A percentile compares a stretch with the other conserved stretches of the same genome.
These are phyloP conservation scores for Bradypodion ventrale DNA, from an alignment of 2,797 vertebrate species.

Conservation along the genomic window DNA sequence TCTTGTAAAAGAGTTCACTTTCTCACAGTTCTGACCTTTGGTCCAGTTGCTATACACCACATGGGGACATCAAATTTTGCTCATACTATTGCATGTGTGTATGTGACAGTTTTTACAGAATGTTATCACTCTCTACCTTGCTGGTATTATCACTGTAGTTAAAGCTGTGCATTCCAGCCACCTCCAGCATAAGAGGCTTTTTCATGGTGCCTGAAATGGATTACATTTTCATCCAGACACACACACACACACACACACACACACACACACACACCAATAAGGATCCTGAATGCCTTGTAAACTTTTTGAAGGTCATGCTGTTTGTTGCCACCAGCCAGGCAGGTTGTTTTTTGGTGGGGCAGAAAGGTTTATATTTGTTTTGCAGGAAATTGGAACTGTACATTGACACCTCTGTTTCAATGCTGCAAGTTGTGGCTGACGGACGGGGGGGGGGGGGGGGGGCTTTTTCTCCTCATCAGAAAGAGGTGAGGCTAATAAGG, in stretches of 20 bases:
- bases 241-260: no score
- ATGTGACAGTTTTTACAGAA: not conserved
- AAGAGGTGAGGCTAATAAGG: no score
- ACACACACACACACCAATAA: no score
- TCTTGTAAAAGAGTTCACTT: fast-evolving
- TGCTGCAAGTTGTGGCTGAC: no score
- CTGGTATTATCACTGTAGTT: slow-evolving; percentile 8
- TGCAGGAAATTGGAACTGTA: not conserved
- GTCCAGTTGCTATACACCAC: not conserved
- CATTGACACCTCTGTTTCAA: not conserved
- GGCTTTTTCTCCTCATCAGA: no score
- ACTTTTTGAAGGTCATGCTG: slow-evolving; percentile 9
- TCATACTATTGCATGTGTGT: not conserved
- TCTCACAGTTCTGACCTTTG: not conserved
- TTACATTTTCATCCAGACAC: not conserved
- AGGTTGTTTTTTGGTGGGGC: slow-evolving; percentile 8
- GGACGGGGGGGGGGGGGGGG: no score
- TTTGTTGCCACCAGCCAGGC: not conserved
- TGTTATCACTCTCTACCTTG: slow-evolving; percentile 28
- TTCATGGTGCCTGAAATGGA: slow-evolving; percentile 3
- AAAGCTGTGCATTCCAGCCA: slow-evolving; percentile 2
- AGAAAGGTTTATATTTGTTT: not conserved
- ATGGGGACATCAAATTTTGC: not conserved
- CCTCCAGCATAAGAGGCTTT: not conserved
- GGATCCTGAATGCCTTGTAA: not conserved